phyloP scores from a whole-genome alignment of 2,888 invertebrate species.

The Gastrophysa polygoni region DNA sequence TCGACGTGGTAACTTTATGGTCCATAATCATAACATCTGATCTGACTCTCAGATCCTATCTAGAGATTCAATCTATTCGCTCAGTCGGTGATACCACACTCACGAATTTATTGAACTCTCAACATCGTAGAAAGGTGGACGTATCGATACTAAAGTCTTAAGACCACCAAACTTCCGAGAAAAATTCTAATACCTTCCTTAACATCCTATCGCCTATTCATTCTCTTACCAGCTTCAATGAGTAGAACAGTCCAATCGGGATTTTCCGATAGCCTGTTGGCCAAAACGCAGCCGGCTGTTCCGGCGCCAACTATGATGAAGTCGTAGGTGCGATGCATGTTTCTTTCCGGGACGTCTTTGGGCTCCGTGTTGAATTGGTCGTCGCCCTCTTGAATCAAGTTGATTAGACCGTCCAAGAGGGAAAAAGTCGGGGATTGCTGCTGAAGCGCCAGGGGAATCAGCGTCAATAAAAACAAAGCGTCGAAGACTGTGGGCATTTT shows the following conservation, averaged over 20 bases:
- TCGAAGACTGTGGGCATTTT: slow-evolving; percentile 8
- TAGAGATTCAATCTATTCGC: no score
- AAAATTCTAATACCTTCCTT: neutral
- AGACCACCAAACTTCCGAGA: no score
- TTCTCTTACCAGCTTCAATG: slow-evolving; percentile 69
- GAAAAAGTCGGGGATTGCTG: slow-evolving; percentile 2
- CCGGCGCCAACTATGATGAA: slow-evolving; percentile 82
- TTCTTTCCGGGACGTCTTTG: slow-evolving; percentile 60
- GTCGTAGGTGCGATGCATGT: slow-evolving; percentile 68
- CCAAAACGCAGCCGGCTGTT: slow-evolving; percentile 78
- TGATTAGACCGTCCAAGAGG: slow-evolving; percentile 60
- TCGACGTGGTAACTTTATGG: no score
- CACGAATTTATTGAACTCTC: no score
- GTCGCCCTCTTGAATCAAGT: slow-evolving; percentile 63
- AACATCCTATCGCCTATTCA: neutral
- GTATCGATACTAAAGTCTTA: no score
- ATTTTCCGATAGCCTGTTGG: slow-evolving; percentile 75
- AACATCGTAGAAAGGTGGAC: no score
- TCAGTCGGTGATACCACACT: no score
- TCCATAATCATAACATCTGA: no score
- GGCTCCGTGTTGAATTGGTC: slow-evolving; percentile 63
- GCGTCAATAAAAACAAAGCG: slow-evolving; percentile 20
- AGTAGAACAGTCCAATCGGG: slow-evolving; percentile 71
- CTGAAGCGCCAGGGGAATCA: slow-evolving; percentile 17
- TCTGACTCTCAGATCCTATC: no score